Base-by-base conservation (phyloP, 1,140 invertebrate genomes). In the Drosophila triauraria region DNA sequence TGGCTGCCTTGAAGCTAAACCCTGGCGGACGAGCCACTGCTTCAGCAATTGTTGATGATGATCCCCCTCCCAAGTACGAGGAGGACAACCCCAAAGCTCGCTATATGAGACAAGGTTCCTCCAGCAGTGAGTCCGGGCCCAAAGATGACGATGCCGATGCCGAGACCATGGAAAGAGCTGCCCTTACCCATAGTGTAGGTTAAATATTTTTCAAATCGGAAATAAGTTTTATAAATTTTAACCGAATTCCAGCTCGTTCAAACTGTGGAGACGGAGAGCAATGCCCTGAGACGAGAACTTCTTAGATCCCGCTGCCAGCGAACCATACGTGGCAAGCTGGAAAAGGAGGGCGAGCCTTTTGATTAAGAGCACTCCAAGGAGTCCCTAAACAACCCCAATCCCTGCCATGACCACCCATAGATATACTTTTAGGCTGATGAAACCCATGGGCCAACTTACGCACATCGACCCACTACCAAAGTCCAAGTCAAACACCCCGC, bases 111-210 rank as follows among this genome's bases (percentile, higher is more conserved):
- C 71, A 64, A 0, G 23, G 4, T 2, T 77, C 83, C 0, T 78
- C 78, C 3, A 47, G 42, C n/a, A 78, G 77, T 46, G 62, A 81
- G 12, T 62, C 48, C 15, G 68, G 53, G 1, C 46, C 83, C 1
- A 65, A 65, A 15, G n/a, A 46, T 12, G 85, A 82, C 9, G 87
- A 91, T 50, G 42, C 70, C 15, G 85, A 92, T 57, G 46, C 68
- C 2, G 76, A 80, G 30, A 70, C 82, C 7, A 69, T 91, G 15
- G 91, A 92, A 56, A 75, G 91, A 47, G 71, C 83, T 1, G 88
- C 67, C 6, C 67, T 91, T 43, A 91, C 91, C 6, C 46, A 87
- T 1, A 91, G 85, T 59, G 91, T 92, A 76, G 48, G 91, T 71
- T n/a, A 6, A 17, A 17, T 2, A n/a, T 35, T 20, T 2, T 17